Percentiles rank a stretch among this genome's conserved stretches.
These are phyloP conservation scores for Periophthalmus modestus DNA, from an alignment of 2,113 vertebrate species.

Conservation along the genomic window DNA sequence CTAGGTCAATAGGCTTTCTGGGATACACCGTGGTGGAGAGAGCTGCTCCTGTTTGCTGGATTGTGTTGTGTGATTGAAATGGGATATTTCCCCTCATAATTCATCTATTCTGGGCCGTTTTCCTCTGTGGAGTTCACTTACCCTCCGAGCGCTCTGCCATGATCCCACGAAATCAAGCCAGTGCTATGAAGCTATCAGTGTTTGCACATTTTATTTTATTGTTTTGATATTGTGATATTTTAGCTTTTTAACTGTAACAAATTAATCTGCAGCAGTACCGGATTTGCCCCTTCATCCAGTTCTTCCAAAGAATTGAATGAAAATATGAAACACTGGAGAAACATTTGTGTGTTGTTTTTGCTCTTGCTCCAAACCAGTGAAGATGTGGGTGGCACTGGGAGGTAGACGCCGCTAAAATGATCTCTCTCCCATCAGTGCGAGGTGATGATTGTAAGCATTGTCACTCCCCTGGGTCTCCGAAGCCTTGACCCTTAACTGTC, in stretches of 20 bases:
- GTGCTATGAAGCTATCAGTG: no score
- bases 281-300: neutral
- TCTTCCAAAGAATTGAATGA: neutral
- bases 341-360: neutral
- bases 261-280: no score
- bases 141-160: neutral
- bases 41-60: constrained; percentile 44
- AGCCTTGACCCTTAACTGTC: constrained; percentile 83
- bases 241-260: no score
- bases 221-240: no score
- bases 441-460: constrained; percentile 91
- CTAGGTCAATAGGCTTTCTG: constrained; percentile 35
- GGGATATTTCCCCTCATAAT: neutral
- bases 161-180: no score
- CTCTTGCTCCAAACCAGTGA: constrained; percentile 31
- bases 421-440: constrained; percentile 72
- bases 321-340: neutral
- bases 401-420: constrained; percentile 30
- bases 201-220: no score
- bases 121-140: neutral
- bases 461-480: constrained; percentile 75
- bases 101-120: neutral
- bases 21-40: constrained; percentile 40
- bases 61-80: constrained; percentile 5
- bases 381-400: constrained; percentile 65